Conservation (phyloP, 1,140 invertebrate species). For the Brachionus angularis region DNA sequence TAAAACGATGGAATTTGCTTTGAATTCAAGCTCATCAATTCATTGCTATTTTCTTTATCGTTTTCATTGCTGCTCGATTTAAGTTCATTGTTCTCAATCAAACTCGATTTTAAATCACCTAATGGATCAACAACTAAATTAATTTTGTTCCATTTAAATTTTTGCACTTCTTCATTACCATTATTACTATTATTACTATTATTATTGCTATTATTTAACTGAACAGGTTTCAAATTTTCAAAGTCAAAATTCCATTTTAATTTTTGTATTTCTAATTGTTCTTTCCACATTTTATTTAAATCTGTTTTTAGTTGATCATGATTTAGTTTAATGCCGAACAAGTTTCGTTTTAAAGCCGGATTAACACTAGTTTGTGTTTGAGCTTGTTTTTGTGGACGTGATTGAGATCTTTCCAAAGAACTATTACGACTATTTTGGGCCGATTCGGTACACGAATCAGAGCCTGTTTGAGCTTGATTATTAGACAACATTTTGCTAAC, state of each 20-base stretch:
- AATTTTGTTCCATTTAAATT: constrained; percentile 9
- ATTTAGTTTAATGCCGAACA: constrained; percentile 24
- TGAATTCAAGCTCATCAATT: constrained; percentile 15
- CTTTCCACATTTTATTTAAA: constrained; percentile 25
- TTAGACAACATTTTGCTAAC: too few relatives aligned
- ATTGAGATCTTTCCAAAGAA: too few relatives aligned
- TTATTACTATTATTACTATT: too few relatives aligned
- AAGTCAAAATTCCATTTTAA: constrained; percentile 38
- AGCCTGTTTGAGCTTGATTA: too few relatives aligned
- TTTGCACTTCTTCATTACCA: too few relatives aligned
- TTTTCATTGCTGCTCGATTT: not conserved
- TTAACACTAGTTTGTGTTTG: not conserved
- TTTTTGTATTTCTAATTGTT: constrained; percentile 43
- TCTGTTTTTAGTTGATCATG: constrained; percentile 35
- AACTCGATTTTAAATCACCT: not conserved
- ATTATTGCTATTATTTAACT: too few relatives aligned
- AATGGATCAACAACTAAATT: not conserved
- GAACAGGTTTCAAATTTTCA: constrained; percentile 2
- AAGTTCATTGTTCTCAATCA: not conserved
- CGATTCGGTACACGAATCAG: too few relatives aligned
- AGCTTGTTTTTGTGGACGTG: not conserved
- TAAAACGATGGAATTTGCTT: too few relatives aligned
- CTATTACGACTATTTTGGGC: too few relatives aligned
- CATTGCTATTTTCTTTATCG: constrained; percentile 13
- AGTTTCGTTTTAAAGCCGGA: constrained; percentile 18